These are phyloP conservation scores for Hippocampus barbouri DNA, from an alignment of 2,113 vertebrate species.

Conservation along the genomic window DNA sequence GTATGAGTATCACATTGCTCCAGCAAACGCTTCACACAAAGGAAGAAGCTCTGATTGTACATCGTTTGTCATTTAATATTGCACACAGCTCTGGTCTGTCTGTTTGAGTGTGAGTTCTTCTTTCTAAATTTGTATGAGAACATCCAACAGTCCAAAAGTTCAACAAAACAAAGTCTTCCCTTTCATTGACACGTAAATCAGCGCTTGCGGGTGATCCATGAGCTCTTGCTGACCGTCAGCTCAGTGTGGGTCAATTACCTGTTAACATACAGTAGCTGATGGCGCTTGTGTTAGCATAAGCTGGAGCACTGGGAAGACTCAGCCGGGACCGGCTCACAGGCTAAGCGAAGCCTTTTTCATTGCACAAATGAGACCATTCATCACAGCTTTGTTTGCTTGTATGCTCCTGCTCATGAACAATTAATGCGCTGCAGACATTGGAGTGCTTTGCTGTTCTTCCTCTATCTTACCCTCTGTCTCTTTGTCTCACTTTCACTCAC, in stretches of 20 bases:
- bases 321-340: constrained; percentile 32
- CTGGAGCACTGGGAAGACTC: constrained; percentile 35
- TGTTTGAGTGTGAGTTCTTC: constrained; percentile 5
- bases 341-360: constrained; percentile 50
- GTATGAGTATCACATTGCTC: constrained; percentile 9
- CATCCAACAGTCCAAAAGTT: not conserved
- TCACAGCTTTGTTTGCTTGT: constrained; percentile 71
- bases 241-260: constrained; percentile 59
- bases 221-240: constrained; percentile 29
- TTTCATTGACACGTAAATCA: constrained; percentile 21
- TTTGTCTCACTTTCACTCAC: constrained; percentile 47
- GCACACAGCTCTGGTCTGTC: constrained; percentile 10
- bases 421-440: constrained; percentile 68
- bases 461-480: constrained; percentile 58
- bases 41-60: constrained; percentile 37
- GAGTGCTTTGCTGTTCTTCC: constrained; percentile 40
- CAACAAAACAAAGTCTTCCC: constrained; percentile 4
- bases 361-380: constrained; percentile 77
- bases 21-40: constrained; percentile 22
- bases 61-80: constrained; percentile 62
- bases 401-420: constrained; percentile 73
- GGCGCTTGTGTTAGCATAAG: constrained; percentile 61
- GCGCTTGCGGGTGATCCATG: constrained; percentile 44
- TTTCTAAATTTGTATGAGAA: not conserved
- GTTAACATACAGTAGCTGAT: constrained; percentile 57